Conservation (phyloP, 2,888 invertebrate species). For the Acanthosoma haemorrhoidale region DNA sequence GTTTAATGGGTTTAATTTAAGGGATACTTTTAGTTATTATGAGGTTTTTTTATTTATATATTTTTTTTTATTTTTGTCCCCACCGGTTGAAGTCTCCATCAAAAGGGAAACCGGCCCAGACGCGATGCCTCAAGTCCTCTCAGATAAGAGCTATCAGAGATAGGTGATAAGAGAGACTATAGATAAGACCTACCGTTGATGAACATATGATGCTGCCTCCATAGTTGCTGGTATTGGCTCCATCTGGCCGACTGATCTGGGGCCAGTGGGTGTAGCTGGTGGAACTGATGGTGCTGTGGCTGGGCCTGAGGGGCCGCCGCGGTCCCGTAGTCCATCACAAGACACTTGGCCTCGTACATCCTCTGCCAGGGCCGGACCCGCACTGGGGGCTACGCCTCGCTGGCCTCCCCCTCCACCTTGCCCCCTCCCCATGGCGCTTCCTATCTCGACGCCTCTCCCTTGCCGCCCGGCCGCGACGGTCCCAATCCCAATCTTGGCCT, state of each 20-base stretch:
- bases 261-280: conserved; percentile 53
- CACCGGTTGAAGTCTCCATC: no score
- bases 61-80: no score
- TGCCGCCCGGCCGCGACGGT: background rate
- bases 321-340: conserved; percentile 43
- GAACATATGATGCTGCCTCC: conserved; percentile 70
- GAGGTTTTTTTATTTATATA: no score
- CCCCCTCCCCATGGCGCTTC: background rate
- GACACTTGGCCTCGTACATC: conserved; percentile 44
- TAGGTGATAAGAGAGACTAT: no score
- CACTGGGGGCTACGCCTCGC: conserved; percentile 1
- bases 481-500: no score
- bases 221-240: conserved; percentile 71
- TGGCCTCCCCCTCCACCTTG: conserved; percentile 12
- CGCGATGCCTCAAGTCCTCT: no score
- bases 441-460: background rate
- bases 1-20: no score
- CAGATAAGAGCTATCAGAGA: no score
- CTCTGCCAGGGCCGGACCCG: conserved; percentile 16
- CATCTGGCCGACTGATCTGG: conserved; percentile 50
- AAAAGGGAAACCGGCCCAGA: no score
- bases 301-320: conserved; percentile 53
- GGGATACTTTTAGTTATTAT: no score
- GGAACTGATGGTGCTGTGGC: conserved; percentile 55
- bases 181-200: conserved; percentile 64